Evolutionary conservation across 2,797 vertebrate species (phyloP).

Genomic region (Dallia pectoralis): DNA sequence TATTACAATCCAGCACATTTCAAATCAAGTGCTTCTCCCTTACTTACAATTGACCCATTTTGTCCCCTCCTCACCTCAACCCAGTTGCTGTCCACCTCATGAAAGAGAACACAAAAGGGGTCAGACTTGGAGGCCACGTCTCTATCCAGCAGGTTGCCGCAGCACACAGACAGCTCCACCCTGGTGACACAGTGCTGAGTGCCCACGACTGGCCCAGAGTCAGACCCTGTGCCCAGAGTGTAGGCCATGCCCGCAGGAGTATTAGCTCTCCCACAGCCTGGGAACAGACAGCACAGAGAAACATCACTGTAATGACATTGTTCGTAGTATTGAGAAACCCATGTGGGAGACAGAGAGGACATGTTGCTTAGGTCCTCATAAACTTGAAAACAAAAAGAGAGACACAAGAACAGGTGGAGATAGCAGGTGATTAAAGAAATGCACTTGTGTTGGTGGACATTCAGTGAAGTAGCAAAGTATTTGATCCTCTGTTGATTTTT

Average conservation of each 20-base stretch:
- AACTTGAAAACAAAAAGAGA: neutral
- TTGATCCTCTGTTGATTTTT: too few species aligned
- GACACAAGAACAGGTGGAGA: neutral
- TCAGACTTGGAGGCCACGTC: slow-evolving; percentile 98
- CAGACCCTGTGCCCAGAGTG: slow-evolving; percentile 67
- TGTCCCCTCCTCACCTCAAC: slow-evolving; percentile 76
- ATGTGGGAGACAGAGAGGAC: too few species aligned
- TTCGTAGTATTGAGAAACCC: neutral
- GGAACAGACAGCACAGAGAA: slow-evolving; percentile 16
- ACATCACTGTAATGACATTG: neutral
- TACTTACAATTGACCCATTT: neutral
- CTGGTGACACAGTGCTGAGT: slow-evolving; percentile 89
- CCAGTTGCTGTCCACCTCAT: slow-evolving; percentile 90
- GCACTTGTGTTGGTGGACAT: too few species aligned
- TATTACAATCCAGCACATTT: neutral
- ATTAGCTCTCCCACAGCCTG: slow-evolving; percentile 70
- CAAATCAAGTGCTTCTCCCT: neutral
- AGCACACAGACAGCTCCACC: slow-evolving; percentile 89
- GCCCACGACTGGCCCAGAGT: slow-evolving; percentile 65
- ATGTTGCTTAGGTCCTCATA: neutral
- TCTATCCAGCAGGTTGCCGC: slow-evolving; percentile 89
- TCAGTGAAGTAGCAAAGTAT: too few species aligned
- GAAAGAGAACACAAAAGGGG: slow-evolving; percentile 96
- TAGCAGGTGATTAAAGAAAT: neutral
- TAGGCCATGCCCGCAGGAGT: slow-evolving; percentile 82